These are phyloP conservation scores for Oceanodroma leucorhoa DNA, from an alignment of 2,797 vertebrate species.

Conservation along the genomic window DNA sequence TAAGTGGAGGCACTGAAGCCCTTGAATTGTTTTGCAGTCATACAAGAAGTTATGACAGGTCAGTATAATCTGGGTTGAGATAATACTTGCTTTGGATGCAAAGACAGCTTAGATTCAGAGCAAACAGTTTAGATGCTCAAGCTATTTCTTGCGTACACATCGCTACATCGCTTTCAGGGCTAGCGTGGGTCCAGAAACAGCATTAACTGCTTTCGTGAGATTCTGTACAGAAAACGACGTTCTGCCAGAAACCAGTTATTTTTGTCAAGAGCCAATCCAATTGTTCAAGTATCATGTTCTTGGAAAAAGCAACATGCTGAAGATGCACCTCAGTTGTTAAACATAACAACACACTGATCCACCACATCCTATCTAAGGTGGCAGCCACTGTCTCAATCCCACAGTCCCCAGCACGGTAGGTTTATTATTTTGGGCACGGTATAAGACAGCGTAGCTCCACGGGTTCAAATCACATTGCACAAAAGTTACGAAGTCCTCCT, in stretches of 20 bases:
- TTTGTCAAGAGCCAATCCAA: neutral
- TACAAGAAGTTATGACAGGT: neutral
- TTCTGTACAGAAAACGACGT: neutral
- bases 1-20: neutral
- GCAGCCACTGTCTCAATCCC: neutral
- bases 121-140: neutral
- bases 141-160: neutral
- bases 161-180: accelerated
- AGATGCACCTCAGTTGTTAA: neutral
- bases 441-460: neutral
- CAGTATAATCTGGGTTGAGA: neutral
- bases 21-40: neutral
- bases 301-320: neutral
- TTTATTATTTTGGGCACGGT: neutral
- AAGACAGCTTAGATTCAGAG: neutral
- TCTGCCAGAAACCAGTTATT: neutral
- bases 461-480: accelerated
- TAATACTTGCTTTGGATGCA: neutral
- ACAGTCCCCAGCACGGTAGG: neutral
- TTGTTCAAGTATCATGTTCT: neutral
- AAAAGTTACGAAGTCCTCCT: neutral
- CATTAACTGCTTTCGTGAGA: neutral
- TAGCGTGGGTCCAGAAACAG: neutral
- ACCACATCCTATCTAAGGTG: accelerated
- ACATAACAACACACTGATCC: accelerated